Base-by-base conservation (phyloP, 2,113 vertebrate species). In the Thymallus thymallus region DNA sequence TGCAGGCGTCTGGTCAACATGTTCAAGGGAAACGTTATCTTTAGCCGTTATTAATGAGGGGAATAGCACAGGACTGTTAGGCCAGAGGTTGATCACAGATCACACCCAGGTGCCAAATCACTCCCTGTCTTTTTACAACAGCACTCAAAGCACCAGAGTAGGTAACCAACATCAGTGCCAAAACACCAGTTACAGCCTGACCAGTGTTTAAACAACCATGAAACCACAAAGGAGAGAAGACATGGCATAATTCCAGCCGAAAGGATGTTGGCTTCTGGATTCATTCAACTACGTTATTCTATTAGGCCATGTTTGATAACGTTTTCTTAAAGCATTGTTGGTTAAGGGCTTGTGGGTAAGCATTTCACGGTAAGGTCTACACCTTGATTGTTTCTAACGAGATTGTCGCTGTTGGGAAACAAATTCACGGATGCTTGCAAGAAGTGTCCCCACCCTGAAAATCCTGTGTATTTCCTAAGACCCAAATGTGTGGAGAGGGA, bases 1-100 rank as follows among this genome's bases (percentile, higher is more conserved):
- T 76, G 71, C 71, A 75, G 82, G 68, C 41, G 66, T 82, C 80
- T 84, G 82, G 79, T 72, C 75, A 63, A 7, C 85, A 86, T 74
- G 80, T 86, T 85, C 77, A 76, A 71, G 73, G 74, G 77, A 84
- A 84, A 84, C 56, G n/a, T 32, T 23, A 45, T 73, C 71, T n/a
- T 9, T 22, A 60, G n/a, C n/a, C 56, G 7, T 60, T 60, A 23
- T 23, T 82, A 78, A 81, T 71, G 72, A 76, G 65, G 13, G 69
- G 41, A 68, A 51, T 30, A 80, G 72, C 6, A 51, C 41, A 71
- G 76, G 62, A 84, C 69, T 63, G 48, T n/a, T 72, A 74, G 73
- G 71, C 72, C 63, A 76, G 78, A 82, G 69, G 75, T 80, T 1
- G 56, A 79, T 82, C 64, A 29, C 82, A 83, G 56, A 78, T 81